A percentile compares a stretch with the other conserved stretches of the same genome.
Conservation (phyloP, 2,888 invertebrate species). For the Dicyrtoma fusca region DNA sequence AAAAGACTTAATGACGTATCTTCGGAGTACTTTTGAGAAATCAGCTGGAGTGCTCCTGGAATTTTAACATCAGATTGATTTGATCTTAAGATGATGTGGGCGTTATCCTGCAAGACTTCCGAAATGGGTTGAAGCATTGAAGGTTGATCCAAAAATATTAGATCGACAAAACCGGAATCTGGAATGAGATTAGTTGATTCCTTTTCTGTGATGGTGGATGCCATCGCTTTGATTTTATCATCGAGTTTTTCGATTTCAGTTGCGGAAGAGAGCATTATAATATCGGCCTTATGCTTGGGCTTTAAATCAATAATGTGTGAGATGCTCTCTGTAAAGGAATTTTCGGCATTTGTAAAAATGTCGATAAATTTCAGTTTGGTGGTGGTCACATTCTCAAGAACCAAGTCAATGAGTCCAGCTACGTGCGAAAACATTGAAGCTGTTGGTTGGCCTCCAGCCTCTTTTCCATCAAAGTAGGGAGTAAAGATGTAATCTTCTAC, state of each 20-base stretch:
- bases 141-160: constrained; percentile 22
- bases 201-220: constrained; percentile 3
- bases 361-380: constrained; percentile 27
- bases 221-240: constrained; percentile 11
- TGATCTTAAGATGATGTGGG: constrained; percentile 15
- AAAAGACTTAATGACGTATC: background rate
- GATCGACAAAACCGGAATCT: constrained; percentile 13
- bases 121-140: constrained; percentile 12
- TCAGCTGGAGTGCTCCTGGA: background rate
- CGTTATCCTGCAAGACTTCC: constrained; percentile 11
- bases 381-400: constrained; percentile 18
- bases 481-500: constrained; percentile 38
- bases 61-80: background rate
- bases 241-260: constrained; percentile 21
- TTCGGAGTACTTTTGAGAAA: constrained; percentile 5
- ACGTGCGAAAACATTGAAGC: background rate
- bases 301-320: constrained; percentile 25
- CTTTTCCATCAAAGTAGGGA: constrained; percentile 27
- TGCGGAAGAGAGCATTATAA: no score
- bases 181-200: constrained; percentile 19
- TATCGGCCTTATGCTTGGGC: no score
- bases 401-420: constrained; percentile 23
- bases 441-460: background rate
- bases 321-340: constrained; percentile 15
- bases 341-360: constrained; percentile 25